Evolutionary conservation across 2,797 vertebrate species (phyloP), one percentile per base, ranked within the genome.

Genomic region (Coluber constrictor): DNA sequence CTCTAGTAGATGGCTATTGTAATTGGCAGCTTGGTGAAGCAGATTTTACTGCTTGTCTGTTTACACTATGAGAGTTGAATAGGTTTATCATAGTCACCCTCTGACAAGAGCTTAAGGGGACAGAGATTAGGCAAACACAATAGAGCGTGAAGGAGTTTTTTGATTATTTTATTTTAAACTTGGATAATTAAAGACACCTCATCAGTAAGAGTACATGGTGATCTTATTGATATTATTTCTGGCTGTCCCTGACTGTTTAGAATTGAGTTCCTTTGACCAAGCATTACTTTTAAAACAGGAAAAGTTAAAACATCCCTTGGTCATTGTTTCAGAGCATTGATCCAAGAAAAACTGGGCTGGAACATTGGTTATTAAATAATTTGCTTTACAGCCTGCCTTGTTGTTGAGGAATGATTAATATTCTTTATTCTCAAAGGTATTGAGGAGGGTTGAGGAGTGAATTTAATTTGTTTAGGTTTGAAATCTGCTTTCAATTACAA

Each of bases 241-340:
- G 23, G 61, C 86, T 87, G 63, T 57, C 61, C 43, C 13, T 92
- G 60, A 6, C 47, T 94, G 89, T 74, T 90, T 70, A 23, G 1
- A 0, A 60, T 92, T 88, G 63, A 92, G 91, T 37, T 79, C 91
- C 54, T 37, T 83, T 92, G 27, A 57, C 87, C 91, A 88, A 94
- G 89, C 66, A 90, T 27, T 91, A 43, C 63, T 93, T 11, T 93
- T 23, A 87, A 94, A 43, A 91, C 92, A n/a, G 93, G 89, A 0
- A 0, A 86, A 66, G 43, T 18, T 91, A 61, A 79, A 94, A 54
- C 94, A 90, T 94, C 20, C 93, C 61, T 18, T 60, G 90, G 56
- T 56, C 90, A 89, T 96, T 96, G 66, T 95, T 87, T 92, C 91
- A 94, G 90, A 94, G 90, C 93, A 93, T 47, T 95, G 97, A 96